Base-by-base conservation (phyloP, 2,797 vertebrate species). In the Cirrhinus molitorella region DNA sequence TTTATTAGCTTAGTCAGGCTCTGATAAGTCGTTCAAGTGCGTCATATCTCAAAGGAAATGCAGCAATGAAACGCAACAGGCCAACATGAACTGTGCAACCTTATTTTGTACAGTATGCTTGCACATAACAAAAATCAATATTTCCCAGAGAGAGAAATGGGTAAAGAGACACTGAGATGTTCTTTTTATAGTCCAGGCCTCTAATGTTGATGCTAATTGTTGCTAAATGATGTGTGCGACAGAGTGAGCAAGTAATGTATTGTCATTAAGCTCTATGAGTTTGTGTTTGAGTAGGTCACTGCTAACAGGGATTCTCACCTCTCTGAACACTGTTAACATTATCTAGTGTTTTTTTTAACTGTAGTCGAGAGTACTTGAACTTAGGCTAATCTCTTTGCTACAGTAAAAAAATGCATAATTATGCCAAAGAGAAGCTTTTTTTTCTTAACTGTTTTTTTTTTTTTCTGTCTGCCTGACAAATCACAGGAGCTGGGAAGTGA, bases 181-280 rank as follows among this genome's bases (percentile, higher is more conserved):
- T 55, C 28, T 55, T 90, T 92, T 92, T 90, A 92, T 89, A 89
- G 92, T 55, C 86, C 87, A 85, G 87, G 81, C 87, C 83, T 88
- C 66, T 70, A 85, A 89, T 90, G 80, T 78, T 89, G 86, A 89
- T 92, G 90, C 90, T 93, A 91, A 91, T 90, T 89, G 89, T 85
- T 88, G 88, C 77, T 89, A 91, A 93, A 91, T 91, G 88, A 91
- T 90, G 90, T 87, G 66, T 86, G 89, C 88, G 87, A 77, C 84
- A 86, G 40, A 66, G 63, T 19, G 88, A 91, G 85, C 86, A 87
- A 86, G 85, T 87, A 92, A 92, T 82, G 79, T 86, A 66, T 86
- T 88, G 83, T 87, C 89, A 90, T 87, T 63, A 88, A 91, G 89
- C 85, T 11, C 21, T 17, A 70, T 43, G 79, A 53, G 68, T 88